A percentile compares a stretch with the other conserved stretches of the same genome.
Evolutionary conservation across 2,797 vertebrate species (phyloP).

Genomic region (Tinamus major): DNA sequence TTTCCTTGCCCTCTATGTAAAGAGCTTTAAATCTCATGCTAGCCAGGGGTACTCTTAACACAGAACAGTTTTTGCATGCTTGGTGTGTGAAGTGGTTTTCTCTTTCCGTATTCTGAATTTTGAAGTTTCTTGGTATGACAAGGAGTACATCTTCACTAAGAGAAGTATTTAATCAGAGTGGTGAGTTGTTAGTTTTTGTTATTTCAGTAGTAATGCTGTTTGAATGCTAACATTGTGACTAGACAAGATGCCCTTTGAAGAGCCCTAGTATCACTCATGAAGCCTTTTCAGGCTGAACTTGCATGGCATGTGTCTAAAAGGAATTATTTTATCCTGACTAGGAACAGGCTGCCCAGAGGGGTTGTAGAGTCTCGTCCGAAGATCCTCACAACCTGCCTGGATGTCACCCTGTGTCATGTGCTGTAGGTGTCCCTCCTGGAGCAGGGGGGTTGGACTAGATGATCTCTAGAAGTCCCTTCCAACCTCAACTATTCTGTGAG

Average conservation of each 20-base stretch:
- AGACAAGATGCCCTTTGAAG: background rate
- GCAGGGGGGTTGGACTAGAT: no score
- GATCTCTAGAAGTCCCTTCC: no score
- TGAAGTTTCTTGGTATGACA: background rate
- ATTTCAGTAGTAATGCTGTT: no score
- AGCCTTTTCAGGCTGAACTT: background rate
- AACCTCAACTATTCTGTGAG: no score
- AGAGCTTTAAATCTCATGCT: rapidly evolving
- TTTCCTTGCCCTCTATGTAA: background rate
- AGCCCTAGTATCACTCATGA: background rate
- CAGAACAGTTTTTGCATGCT: background rate
- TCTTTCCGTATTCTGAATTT: background rate
- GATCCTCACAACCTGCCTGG: no score
- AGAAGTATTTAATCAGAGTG: no score
- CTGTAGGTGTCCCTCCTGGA: no score
- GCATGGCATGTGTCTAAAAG: rapidly evolving
- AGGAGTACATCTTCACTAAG: background rate
- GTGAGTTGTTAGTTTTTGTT: no score
- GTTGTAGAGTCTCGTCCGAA: no score
- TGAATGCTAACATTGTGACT: rapidly evolving
- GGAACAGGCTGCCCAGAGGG: no score
- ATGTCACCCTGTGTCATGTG: no score
- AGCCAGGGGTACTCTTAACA: rapidly evolving
- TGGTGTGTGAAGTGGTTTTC: background rate
- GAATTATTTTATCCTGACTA: rapidly evolving